Evolutionary conservation across 2,113 vertebrate species (phyloP), one percentile per base, ranked within the genome.

Genomic region (Bettongia penicillata): DNA sequence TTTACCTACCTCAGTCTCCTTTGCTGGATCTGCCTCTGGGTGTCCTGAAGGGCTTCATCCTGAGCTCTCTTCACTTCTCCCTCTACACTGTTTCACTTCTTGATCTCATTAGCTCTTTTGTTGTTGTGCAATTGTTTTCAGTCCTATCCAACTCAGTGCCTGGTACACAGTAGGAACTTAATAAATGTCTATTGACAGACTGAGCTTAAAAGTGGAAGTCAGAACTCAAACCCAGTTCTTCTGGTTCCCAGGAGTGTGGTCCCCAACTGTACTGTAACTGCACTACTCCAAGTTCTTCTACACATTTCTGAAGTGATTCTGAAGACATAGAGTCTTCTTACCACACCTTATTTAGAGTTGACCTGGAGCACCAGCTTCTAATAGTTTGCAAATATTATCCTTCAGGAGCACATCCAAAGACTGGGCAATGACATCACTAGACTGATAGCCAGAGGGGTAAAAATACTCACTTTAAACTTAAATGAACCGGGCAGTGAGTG

Each of bases 321-420:
- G 16, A 84, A n/a, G n/a, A 84, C 19, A 43, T 77, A 37, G 57
- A n/a, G 61, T 77, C 12, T 77, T n/a, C 31, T n/a, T 77, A 77
- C 19, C 68, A 84, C 16, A 22, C 43, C n/a, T 84, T 84, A 43
- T 43, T 84, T 84, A 84, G 43, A 84, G 68, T n/a, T 84, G 68
- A 84, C 5, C 68, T 50, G 8, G 94, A 93, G 47, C 61, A 55
- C 26, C 53, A 57, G 90, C 12, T 94, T 93, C 91, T 90, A 50
- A 93, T 89, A 68, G 2, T 48, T 47, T 51, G 14, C 53, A 53
- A 57, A 92, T 68, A 94, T 77, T 90, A 96, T 92, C 68, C 68
- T 84, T 37, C n/a, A 89, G 92, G 84, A 93, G 47, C 26, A n/a
- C 91, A 95, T 91, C 90, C 55, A 92, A 95, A 68, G 47, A 77